A percentile compares a stretch with the other conserved stretches of the same genome.
Evolutionary conservation across 1,140 invertebrate species (phyloP).

Genomic region (Platyscapa corneri): DNA sequence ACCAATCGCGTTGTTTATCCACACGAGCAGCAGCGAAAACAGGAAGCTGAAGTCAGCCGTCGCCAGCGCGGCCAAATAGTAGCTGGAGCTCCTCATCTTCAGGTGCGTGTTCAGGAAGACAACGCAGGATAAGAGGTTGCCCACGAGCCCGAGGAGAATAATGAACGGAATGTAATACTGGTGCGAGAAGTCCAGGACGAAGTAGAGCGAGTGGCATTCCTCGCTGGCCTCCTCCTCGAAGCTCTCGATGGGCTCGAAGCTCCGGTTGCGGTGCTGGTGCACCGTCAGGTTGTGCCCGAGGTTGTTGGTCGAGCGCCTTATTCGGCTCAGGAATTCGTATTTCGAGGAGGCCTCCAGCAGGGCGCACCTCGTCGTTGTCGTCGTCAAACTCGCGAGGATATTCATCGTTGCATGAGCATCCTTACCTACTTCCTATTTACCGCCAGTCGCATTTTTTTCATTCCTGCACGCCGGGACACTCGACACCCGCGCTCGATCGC

Average conservation of each 20-base stretch:
- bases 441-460: neutral
- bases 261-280: slow-evolving; percentile 22
- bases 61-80: slow-evolving; percentile 77
- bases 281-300: neutral
- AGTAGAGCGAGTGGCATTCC: slow-evolving; percentile 63
- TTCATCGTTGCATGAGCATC: slow-evolving; percentile 19
- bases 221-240: slow-evolving; percentile 59
- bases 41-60: slow-evolving; percentile 76
- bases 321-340: neutral
- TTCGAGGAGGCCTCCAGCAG: neutral
- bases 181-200: slow-evolving; percentile 73
- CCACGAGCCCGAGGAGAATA: slow-evolving; percentile 75
- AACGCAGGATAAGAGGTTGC: slow-evolving; percentile 76
- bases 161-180: slow-evolving; percentile 76
- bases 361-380: slow-evolving; percentile 23
- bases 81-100: slow-evolving; percentile 76
- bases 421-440: neutral
- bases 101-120: slow-evolving; percentile 77
- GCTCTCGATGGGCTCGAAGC: slow-evolving; percentile 7
- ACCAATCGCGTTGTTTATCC: slow-evolving; percentile 74
- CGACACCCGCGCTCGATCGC: too few species aligned
- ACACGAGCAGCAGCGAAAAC: slow-evolving; percentile 73
- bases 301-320: neutral
- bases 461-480: too few species aligned
- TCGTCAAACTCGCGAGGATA: neutral